phyloP scores from a whole-genome alignment of 1,140 invertebrate species.

The Drosophila watanabei region DNA sequence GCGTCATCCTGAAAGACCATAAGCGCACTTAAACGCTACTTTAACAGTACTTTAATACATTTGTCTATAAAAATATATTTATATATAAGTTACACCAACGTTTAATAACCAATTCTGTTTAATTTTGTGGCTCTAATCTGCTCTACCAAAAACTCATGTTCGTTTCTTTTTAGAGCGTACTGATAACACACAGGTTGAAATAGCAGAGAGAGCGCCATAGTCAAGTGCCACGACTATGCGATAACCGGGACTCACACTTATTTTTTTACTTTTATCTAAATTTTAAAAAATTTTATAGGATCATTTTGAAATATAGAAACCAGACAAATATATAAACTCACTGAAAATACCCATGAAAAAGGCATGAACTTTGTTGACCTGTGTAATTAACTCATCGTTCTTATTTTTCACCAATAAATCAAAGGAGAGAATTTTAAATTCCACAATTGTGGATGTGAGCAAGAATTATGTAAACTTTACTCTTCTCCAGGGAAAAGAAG shows the following conservation, averaged over 20 bases:
- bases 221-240: constrained; percentile 12
- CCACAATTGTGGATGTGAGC: neutral
- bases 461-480: neutral
- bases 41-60: neutral
- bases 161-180: neutral
- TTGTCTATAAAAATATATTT: no score
- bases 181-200: constrained; percentile 6
- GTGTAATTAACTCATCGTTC: constrained; percentile 10
- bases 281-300: neutral
- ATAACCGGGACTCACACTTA: neutral
- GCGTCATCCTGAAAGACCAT: constrained; percentile 21
- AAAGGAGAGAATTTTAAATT: neutral
- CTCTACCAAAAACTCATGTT: neutral
- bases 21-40: no score
- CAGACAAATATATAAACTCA: neutral
- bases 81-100: neutral
- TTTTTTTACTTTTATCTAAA: neutral
- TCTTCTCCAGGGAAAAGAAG: no score
- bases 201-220: neutral
- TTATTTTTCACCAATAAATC: constrained; percentile 2
- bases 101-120: constrained; percentile 2
- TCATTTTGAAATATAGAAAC: neutral
- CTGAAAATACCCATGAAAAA: neutral
- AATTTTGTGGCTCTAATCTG: constrained; percentile 3
- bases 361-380: neutral